Evolutionary conservation across 2,888 invertebrate genomes (phyloP), one percentile per base, ranked within the genome.

Genomic region (Melanchra persicariae): DNA sequence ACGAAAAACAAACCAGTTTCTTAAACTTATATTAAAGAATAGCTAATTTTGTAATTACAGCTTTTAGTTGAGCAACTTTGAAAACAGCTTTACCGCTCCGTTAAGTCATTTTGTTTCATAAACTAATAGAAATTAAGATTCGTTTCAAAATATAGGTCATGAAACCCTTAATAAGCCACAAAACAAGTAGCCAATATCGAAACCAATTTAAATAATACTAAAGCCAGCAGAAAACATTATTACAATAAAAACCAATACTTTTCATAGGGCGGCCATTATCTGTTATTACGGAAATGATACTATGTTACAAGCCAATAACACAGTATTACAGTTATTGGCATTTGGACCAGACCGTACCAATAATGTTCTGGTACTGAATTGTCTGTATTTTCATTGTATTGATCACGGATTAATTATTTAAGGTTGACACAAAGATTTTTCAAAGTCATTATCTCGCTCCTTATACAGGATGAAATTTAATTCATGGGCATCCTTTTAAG

Each of bases 191-290:
- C 30, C 34, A 67, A 69, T 47, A 79, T 70, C 22, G 47, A 67
- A 76, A 37, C 43, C 71, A 61, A 81, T 77, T 68, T 73, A 55
- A 70, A 55, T 66, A 66, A 45, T 7, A 58, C 40, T 15, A 40
- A 59, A 65, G 1, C n/a, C 57, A 5, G 40, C 75, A 75, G 70
- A 70, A 68, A 68, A 58, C 67, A 30, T 47, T 68, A 80, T 58
- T 57, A 72, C 54, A 68, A 72, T 62, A 54, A 80, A 80, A 81
- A 63, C 43, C 77, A 65, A 79, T 79, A 81, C 65, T 62, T 80
- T 81, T 79, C 67, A 81, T 72, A 77, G 57, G 37, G 4, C n/a
- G 43, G 58, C 65, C 73, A 79, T 81, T 79, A 79, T 73, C 81
- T n/a, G 55, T 73, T 81, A 79, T 79, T 79, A 81, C 62, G 51